Percentiles rank a stretch among this genome's conserved stretches.
These are phyloP conservation scores for Nannoperca obscura DNA, from an alignment of 2,797 vertebrate genomes.

Conservation along the genomic window DNA sequence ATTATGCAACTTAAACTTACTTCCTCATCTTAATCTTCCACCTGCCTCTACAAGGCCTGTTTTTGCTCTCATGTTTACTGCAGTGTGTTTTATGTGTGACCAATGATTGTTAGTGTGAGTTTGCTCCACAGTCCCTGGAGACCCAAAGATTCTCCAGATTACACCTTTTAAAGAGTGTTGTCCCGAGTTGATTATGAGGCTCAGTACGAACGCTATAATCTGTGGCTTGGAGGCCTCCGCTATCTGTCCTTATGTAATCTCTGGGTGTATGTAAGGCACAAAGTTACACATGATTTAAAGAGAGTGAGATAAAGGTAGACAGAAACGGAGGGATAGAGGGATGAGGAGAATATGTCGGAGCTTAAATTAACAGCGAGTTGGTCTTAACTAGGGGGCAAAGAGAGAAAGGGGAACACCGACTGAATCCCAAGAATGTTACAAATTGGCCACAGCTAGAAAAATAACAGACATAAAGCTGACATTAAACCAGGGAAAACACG, in stretches of 20 bases:
- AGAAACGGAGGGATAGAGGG: constrained; percentile 21
- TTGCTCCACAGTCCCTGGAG: constrained; percentile 3
- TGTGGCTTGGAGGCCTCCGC: constrained; percentile 54
- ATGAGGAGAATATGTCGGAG: constrained; percentile 28
- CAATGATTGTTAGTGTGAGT: constrained; percentile 58
- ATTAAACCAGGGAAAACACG: constrained; percentile 32
- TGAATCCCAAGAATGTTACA: constrained; percentile 35
- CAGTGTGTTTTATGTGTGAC: constrained; percentile 54
- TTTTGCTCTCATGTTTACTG: constrained; percentile 31
- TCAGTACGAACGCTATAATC: constrained; percentile 62
- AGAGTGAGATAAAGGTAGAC: constrained; percentile 47
- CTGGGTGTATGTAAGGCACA: constrained; percentile 36
- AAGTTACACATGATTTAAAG: constrained; percentile 62
- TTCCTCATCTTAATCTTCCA: constrained; percentile 2
- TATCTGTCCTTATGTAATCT: constrained; percentile 52
- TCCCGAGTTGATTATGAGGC: constrained; percentile 56
- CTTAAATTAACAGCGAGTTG: constrained; percentile 40
- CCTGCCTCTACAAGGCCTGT: constrained; percentile 25
- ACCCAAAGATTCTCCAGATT: constrained; percentile 53
- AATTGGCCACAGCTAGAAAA: constrained; percentile 37
- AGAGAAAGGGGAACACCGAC: constrained; percentile 13
- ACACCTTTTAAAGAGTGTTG: constrained; percentile 48
- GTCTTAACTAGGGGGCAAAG: constrained; percentile 41
- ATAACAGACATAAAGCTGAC: constrained; percentile 41
- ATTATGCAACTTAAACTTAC: neutral